Evolutionary conservation across 2,888 invertebrate genomes (phyloP).

Genomic region (Apantesis nais): DNA sequence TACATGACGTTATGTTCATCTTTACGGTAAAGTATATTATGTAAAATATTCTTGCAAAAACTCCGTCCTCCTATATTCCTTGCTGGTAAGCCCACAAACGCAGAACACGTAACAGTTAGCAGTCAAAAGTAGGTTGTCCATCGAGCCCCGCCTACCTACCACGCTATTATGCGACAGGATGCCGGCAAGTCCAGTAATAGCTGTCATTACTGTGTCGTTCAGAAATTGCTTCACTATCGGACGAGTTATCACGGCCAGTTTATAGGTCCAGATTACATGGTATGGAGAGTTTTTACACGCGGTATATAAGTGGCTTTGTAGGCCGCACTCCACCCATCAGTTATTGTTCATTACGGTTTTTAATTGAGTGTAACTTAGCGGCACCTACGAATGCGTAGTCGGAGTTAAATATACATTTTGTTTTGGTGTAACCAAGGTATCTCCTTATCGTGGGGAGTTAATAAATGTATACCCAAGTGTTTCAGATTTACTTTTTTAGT

Average conservation of each 20-base stretch:
- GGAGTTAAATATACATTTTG: constrained; percentile 28
- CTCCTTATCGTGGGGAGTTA: neutral
- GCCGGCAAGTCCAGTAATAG: constrained; percentile 75
- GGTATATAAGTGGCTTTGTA: constrained; percentile 55
- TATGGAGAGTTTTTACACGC: constrained; percentile 54
- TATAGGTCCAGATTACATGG: constrained; percentile 83
- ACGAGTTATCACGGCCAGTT: constrained; percentile 78
- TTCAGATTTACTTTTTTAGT: too few relatives aligned
- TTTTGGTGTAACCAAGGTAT: neutral
- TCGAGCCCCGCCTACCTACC: constrained; percentile 53
- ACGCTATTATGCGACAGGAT: constrained; percentile 78
- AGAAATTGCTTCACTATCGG: constrained; percentile 84
- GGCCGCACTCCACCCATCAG: constrained; percentile 52
- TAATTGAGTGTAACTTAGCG: constrained; percentile 55
- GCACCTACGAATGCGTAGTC: constrained; percentile 31
- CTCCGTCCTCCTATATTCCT: constrained; percentile 16
- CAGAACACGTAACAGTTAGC: constrained; percentile 36
- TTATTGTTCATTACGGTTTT: constrained; percentile 59
- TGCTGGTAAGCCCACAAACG: constrained; percentile 19
- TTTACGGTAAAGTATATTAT: neutral
- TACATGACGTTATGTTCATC: neutral
- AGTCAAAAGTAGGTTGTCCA: constrained; percentile 73
- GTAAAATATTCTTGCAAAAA: constrained; percentile 12
- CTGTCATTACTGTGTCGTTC: constrained; percentile 83
- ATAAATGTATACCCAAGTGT: neutral